Evolutionary conservation across 1,140 invertebrate genomes (phyloP), one percentile per base, ranked within the genome.

Genomic region (Drosophila tani): DNA sequence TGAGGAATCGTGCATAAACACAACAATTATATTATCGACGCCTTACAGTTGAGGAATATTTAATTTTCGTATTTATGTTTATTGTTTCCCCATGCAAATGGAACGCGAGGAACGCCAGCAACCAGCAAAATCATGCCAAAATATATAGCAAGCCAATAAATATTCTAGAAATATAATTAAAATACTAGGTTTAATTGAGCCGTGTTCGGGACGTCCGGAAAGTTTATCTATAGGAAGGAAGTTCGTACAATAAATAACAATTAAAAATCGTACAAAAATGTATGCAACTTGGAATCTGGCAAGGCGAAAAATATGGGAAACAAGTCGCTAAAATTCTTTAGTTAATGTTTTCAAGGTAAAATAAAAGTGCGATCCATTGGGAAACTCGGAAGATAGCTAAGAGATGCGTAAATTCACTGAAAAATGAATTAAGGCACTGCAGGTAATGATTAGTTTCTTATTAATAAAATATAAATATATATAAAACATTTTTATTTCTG

Each of bases 81-180:
- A 83, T 83, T 32, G 71, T 49, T 77, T 67, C 68, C 12, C 43
- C 47, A 87, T 88, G 84, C 84, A 83, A 87, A 87, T 87, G 35
- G 17, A 17, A 47, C 51, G 56, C 63, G 47, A 21, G 32, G 32
- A 73, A 51, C 41, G 21, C 56, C 58, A 75, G 70, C 50, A 76
- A 63, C 67, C 50, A 76, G 59, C 67, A 75, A 41, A 57, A 75
- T 29, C 58, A 66, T 66, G 64, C 68, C 75, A 86, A 86, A 85
- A 79, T 85, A 56, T 60, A 75, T 63, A 70, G 55, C 70, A 87
- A 70, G 60, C 65, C 67, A 64, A 86, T 79, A 82, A 86, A 82
- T 75, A 67, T 78, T 85, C 63, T 73, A 69, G 15, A 84, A 81
- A 43, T 41, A 27, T 46, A 73, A 57, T 65, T 77, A 67, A 64